phyloP scores from a whole-genome alignment of 2,888 invertebrate species.

The Andrena minutula region DNA sequence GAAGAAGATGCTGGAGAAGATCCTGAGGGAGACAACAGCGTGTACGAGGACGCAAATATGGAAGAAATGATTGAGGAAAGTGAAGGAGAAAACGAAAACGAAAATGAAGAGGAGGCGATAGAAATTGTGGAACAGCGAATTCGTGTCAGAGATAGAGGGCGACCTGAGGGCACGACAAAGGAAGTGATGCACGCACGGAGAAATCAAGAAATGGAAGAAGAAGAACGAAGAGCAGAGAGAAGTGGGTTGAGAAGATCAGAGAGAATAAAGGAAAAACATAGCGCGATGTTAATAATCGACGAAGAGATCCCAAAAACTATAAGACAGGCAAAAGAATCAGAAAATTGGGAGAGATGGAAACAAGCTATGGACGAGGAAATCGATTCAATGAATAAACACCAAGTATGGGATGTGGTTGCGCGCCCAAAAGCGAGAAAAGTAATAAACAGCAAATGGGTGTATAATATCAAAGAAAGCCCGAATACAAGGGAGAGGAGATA shows the following conservation, averaged over 20 bases:
- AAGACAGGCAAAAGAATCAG: neutral
- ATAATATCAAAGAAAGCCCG: slow-evolving; percentile 4
- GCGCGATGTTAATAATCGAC: neutral
- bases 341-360: neutral
- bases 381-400: neutral
- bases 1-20: neutral
- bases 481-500: neutral
- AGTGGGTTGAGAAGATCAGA: slow-evolving; percentile 22
- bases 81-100: no score
- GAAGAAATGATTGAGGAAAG: no score
- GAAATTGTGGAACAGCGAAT: no score
- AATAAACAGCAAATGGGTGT: slow-evolving; percentile 23
- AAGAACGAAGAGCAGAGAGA: neutral
- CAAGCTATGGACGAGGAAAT: slow-evolving; percentile 4
- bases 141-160: neutral
- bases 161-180: slow-evolving; percentile 19
- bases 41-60: no score
- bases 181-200: slow-evolving; percentile 15
- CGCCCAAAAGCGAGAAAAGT: slow-evolving; percentile 8
- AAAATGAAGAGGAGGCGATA: no score
- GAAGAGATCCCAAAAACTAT: slow-evolving; percentile 10
- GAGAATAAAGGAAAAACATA: slow-evolving; percentile 10
- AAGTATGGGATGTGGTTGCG: neutral
- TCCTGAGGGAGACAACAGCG: no score
- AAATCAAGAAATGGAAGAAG: neutral